A percentile compares a stretch with the other conserved stretches of the same genome.
These are phyloP conservation scores for Syrmaticus mikado DNA, from an alignment of 2,113 vertebrate species.

Conservation along the genomic window DNA sequence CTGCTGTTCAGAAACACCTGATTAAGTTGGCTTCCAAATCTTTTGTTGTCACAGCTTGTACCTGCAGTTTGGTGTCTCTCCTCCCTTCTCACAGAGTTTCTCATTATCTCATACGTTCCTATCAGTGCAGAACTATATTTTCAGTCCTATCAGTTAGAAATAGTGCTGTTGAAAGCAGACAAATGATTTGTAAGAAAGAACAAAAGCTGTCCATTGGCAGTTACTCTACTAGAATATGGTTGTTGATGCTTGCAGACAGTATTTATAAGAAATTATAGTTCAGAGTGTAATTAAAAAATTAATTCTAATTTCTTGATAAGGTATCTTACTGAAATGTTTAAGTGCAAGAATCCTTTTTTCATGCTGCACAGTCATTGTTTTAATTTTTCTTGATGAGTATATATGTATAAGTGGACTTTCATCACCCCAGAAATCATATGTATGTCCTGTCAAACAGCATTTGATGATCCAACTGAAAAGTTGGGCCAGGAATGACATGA, in stretches of 20 bases:
- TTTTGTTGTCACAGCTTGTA: neutral
- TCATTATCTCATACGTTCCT: neutral
- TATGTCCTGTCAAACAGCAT: conserved; percentile 55
- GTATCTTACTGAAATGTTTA: neutral
- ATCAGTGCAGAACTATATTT: neutral
- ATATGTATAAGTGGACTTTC: neutral
- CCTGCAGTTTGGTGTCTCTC: neutral
- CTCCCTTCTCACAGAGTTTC: neutral
- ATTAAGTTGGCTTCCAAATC: neutral
- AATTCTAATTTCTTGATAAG: neutral
- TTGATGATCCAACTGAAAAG: conserved; percentile 36
- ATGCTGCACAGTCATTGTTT: neutral
- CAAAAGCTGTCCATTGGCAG: neutral
- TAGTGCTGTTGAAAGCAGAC: neutral
- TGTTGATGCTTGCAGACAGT: neutral
- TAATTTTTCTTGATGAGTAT: neutral
- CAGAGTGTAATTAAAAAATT: neutral
- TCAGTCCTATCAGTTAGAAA: neutral
- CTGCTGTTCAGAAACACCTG: neutral
- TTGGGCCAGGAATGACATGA: conserved; percentile 34
- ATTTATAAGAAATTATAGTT: neutral
- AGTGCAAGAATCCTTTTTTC: neutral
- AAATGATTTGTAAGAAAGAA: neutral
- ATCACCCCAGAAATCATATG: conserved; percentile 23
- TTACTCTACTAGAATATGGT: neutral